Percentiles rank a stretch among this genome's conserved stretches.
Conservation (phyloP, 2,797 vertebrate genomes). For the Furcifer pardalis region DNA sequence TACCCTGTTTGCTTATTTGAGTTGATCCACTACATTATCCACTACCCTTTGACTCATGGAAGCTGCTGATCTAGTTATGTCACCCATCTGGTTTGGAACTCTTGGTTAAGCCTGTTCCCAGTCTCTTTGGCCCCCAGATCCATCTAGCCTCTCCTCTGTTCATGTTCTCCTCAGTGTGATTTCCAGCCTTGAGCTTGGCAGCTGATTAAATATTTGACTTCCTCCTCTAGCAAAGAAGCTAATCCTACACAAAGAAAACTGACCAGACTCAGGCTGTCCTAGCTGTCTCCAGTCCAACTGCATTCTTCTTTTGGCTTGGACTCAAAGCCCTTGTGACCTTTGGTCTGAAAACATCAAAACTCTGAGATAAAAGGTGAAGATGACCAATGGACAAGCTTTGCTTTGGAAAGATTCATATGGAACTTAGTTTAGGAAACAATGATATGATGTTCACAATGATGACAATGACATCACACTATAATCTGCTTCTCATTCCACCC, state of each 20-base stretch:
- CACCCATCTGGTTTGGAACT: background rate
- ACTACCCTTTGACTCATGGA: background rate
- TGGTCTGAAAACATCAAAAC: background rate
- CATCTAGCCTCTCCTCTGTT: background rate
- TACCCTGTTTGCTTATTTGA: background rate
- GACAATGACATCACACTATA: background rate
- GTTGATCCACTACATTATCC: background rate
- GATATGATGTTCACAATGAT: background rate
- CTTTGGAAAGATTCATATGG: background rate
- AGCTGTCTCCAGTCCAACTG: background rate
- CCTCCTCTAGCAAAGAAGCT: background rate
- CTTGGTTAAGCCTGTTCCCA: background rate
- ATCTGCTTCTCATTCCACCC: background rate
- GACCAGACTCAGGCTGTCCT: background rate
- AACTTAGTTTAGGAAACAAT: background rate
- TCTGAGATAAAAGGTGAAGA: background rate
- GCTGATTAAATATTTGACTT: slow-evolving; percentile 16
- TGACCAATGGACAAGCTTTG: background rate
- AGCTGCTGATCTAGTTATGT: background rate
- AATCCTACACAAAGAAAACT: background rate
- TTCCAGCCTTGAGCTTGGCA: background rate
- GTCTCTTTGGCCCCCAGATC: background rate
- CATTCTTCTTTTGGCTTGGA: too few relatives aligned
- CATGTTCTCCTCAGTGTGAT: background rate
- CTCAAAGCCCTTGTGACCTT: background rate